phyloP scores from a whole-genome alignment of 1,140 invertebrate genomes.

The Aphidius gifuensis region DNA sequence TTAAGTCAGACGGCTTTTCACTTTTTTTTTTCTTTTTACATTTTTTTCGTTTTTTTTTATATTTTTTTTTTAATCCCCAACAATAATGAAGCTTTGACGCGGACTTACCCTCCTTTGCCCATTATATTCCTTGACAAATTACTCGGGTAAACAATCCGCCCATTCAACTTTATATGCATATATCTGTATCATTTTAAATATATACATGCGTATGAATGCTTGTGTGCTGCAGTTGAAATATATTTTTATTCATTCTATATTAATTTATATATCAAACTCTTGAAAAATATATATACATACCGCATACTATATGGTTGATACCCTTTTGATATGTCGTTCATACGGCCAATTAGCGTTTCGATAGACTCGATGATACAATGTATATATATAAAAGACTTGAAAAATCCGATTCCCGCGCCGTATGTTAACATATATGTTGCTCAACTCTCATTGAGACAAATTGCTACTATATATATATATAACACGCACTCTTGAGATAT shows the following conservation, averaged over 20 bases:
- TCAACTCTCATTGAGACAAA: neutral
- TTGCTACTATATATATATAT: conserved; percentile 9
- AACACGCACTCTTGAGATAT: conserved; percentile 30
- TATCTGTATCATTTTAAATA: no score
- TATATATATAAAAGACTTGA: conserved; percentile 39
- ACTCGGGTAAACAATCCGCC: conserved; percentile 47
- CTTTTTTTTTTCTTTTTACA: no score
- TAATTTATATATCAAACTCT: neutral
- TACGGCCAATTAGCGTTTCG: conserved; percentile 47
- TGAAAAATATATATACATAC: no score
- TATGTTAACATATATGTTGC: conserved; percentile 41
- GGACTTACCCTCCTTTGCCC: neutral
- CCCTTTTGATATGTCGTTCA: no score
- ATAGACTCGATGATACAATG: neutral
- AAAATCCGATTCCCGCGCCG: conserved; percentile 31
- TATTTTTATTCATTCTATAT: no score
- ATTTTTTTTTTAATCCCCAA: no score
- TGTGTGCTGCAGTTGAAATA: no score
- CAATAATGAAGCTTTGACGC: no score
- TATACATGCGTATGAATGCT: no score
- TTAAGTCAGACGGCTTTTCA: conserved; percentile 7
- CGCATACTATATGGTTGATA: neutral
- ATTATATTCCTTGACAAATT: conserved; percentile 47
- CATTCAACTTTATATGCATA: conserved; percentile 13
- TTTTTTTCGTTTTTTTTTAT: no score